phyloP scores from a whole-genome alignment of 2,113 vertebrate genomes.

The Origma solitaria region DNA sequence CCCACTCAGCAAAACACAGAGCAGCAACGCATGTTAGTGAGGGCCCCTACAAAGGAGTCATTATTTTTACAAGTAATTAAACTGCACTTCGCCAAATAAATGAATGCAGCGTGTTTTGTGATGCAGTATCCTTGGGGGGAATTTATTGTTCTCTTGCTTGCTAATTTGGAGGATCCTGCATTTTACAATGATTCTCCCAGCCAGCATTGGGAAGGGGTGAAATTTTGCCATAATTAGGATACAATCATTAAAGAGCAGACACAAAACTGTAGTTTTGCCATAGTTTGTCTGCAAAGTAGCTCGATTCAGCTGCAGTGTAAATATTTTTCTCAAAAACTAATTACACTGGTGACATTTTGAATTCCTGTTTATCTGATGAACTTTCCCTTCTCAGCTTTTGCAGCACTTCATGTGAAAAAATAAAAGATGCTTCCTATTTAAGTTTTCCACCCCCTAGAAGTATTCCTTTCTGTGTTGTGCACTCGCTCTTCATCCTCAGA shows the following conservation, averaged over 20 bases:
- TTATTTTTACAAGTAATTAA: constrained; percentile 62
- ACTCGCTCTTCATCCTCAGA: neutral
- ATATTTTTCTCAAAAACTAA: constrained; percentile 20
- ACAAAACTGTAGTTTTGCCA: constrained; percentile 7
- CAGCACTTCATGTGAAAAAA: neutral
- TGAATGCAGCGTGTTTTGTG: constrained; percentile 16
- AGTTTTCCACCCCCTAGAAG: neutral
- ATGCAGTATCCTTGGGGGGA: constrained; percentile 17
- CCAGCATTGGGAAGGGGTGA: neutral
- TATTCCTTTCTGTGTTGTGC: neutral
- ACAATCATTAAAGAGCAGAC: neutral
- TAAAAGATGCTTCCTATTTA: neutral
- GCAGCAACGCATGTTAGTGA: constrained; percentile 12
- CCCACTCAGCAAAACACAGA: constrained; percentile 45
- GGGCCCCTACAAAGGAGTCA: constrained; percentile 26
- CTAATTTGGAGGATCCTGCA: neutral
- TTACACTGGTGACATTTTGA: neutral
- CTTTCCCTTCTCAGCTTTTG: neutral
- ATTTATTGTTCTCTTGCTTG: constrained; percentile 37
- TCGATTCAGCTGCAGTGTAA: constrained; percentile 17
- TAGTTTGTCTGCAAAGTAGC: neutral
- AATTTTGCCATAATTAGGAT: constrained; percentile 31
- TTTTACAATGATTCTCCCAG: constrained; percentile 19
- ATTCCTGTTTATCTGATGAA: neutral
- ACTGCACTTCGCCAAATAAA: neutral